Evolutionary conservation across 2,113 vertebrate genomes (phyloP), one percentile per base, ranked within the genome.

Genomic region (Columbina picui): DNA sequence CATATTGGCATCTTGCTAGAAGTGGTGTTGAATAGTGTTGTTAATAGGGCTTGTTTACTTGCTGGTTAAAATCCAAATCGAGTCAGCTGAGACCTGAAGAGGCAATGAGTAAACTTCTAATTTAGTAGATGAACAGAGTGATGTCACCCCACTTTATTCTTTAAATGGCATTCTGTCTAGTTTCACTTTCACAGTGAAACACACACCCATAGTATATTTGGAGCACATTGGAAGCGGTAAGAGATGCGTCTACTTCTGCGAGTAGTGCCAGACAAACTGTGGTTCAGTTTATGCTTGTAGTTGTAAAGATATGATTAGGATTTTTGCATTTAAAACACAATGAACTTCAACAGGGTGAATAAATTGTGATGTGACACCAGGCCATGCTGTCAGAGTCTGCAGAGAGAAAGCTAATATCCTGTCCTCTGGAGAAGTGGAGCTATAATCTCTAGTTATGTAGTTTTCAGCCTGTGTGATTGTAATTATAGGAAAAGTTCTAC

Each of bases 1-100:
- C 4, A 1, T 87, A 63, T 49, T 88, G 79, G 87, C 84, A 96
- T 94, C 91, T 85, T 92, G 78, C 89, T 88, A 89, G 94, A 94
- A 69, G 81, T 74, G 61, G 73, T 84, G 78, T 93, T 94, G 92
- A 95, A 96, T 79, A 91, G 84, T 87, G 90, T 80, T 87, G 86
- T 87, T 97, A 97, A 92, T 95, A 71, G 94, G 91, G 79, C 89
- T 97, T 95, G 95, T 95, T 97, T 96, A 95, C 93, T 94, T 85
- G 93, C 92, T 97, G 97, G 96, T 96, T 89, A 87, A 91, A 92
- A 90, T 96, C 96, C 96, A 97, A 89, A 92, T 89, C 2, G 0
- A 64, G 94, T 97, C 97, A 97, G 96, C 96, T 97, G 97, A 96
- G 92, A 92, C 63, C 67, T 18, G 2, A 96, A 97, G 94, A 83